A percentile compares a stretch with the other conserved stretches of the same genome.
These are phyloP conservation scores for Alloplasta piceator DNA, from an alignment of 2,888 invertebrate genomes.

Conservation along the genomic window DNA sequence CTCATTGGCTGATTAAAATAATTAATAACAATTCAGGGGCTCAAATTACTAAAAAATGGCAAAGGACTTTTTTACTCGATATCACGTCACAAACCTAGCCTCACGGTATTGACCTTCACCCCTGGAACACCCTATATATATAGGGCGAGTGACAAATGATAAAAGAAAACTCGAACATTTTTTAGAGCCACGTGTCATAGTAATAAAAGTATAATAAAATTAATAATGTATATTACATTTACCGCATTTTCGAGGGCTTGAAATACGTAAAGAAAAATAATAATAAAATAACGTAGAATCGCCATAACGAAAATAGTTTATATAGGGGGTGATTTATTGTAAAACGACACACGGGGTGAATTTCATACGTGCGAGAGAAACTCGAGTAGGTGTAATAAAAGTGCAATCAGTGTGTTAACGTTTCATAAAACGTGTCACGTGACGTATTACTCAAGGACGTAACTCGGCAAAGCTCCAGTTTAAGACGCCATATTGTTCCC, in stretches of 20 bases:
- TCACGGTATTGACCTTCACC: too few relatives aligned
- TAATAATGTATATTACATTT: conserved; percentile 5
- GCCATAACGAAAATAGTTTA: conserved; percentile 6
- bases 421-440: conserved; percentile 31
- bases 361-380: conserved; percentile 29
- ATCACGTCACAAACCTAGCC: too few relatives aligned
- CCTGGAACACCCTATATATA: not conserved
- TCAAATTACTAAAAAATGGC: too few relatives aligned
- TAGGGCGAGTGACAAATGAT: not conserved
- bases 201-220: conserved; percentile 28
- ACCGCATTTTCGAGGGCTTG: conserved; percentile 22
- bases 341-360: conserved; percentile 34
- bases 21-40: too few relatives aligned
- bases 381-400: conserved; percentile 18
- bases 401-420: conserved; percentile 22
- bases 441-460: conserved; percentile 27
- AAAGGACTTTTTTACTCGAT: too few relatives aligned
- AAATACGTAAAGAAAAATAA: conserved; percentile 7
- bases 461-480: not conserved
- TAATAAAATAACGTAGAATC: conserved; percentile 1
- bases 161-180: conserved; percentile 15
- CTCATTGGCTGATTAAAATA: too few relatives aligned
- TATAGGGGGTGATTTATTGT: conserved; percentile 14
- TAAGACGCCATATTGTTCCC: conserved; percentile 34
- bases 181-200: conserved; percentile 22